Evolutionary conservation across 1,140 invertebrate species (phyloP).

Genomic region (Maniola jurtina): DNA sequence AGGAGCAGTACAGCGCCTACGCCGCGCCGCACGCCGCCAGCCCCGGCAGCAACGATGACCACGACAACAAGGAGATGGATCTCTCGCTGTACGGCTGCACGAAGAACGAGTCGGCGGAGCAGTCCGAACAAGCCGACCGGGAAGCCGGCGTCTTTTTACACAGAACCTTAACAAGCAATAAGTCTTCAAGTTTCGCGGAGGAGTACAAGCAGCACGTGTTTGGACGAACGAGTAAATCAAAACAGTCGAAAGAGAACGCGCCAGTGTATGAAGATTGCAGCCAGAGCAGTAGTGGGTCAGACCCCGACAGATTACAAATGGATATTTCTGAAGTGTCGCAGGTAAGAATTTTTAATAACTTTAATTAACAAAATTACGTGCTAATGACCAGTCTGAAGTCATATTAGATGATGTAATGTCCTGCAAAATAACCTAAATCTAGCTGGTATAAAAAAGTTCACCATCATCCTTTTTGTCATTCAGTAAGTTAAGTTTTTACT

Average conservation of each 20-base stretch:
- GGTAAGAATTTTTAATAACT: slow-evolving; percentile 35
- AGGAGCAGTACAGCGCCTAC: slow-evolving; percentile 57
- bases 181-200: slow-evolving; percentile 51
- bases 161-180: slow-evolving; percentile 43
- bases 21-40: slow-evolving; percentile 46
- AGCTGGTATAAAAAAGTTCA: too few species aligned
- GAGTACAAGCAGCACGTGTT: slow-evolving; percentile 64
- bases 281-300: slow-evolving; percentile 75
- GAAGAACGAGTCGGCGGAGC: slow-evolving; percentile 58
- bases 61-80: slow-evolving; percentile 74
- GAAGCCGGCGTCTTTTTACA: slow-evolving; percentile 50
- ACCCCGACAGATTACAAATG: slow-evolving; percentile 77
- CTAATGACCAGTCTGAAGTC: too few species aligned
- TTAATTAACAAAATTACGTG: too few species aligned
- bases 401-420: too few species aligned
- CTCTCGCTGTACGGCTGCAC: slow-evolving; percentile 62
- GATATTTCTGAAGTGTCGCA: slow-evolving; percentile 76
- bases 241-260: slow-evolving; percentile 55
- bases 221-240: slow-evolving; percentile 47
- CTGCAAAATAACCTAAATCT: too few species aligned
- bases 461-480: too few species aligned
- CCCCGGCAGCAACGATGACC: slow-evolving; percentile 59
- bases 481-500: too few species aligned
- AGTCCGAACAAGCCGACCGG: slow-evolving; percentile 42
- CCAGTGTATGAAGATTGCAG: slow-evolving; percentile 74